Evolutionary conservation across 2,888 invertebrate genomes (phyloP), one percentile per base, ranked within the genome.

Genomic region (Hypolimnas misippus): DNA sequence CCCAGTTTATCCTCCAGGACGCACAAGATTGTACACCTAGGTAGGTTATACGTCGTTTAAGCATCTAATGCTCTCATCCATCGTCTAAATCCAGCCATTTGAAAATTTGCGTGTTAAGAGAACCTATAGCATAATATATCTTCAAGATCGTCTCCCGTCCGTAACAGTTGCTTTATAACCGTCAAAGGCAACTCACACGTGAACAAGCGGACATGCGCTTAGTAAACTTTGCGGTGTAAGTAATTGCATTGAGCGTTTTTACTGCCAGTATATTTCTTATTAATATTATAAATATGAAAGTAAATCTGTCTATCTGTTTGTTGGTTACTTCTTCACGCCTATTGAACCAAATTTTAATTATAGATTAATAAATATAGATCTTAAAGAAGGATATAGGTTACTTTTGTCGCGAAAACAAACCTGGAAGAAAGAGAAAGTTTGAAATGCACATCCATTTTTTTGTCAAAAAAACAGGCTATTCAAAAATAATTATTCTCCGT

Each of bases 91-190:
- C 70, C 70, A 40, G 62, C 63, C 65, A 70, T 70, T 68, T 70
- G 66, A 65, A 66, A 68, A 63, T 70, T 62, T 64, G 64, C 65
- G 58, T 57, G 67, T 60, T 59, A 61, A 57, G 55, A 56, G 57
- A 56, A 69, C 57, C 65, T 59, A 61, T 54, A 62, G 58, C 55
- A 63, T 62, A 68, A 67, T 68, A 69, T 62, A 70, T 70, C 57
- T 64, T 52, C 57, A 62, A 58, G 72, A 71, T 71, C 14, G 49
- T n/a, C 69, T 62, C 69, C 70, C 72, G 75, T 77, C 25, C 78
- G 77, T 79, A 79, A 79, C 83, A 79, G 75, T 73, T 61, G 73
- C 80, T 77, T 81, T 84, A 82, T 82, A 81, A 79, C 79, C 82
- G 78, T 85, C 82, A 81, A 74, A 74, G 65, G 76, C 76, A 78